These are phyloP conservation scores for Lutjanus campechanus DNA, from an alignment of 2,797 vertebrate genomes.

Conservation along the genomic window DNA sequence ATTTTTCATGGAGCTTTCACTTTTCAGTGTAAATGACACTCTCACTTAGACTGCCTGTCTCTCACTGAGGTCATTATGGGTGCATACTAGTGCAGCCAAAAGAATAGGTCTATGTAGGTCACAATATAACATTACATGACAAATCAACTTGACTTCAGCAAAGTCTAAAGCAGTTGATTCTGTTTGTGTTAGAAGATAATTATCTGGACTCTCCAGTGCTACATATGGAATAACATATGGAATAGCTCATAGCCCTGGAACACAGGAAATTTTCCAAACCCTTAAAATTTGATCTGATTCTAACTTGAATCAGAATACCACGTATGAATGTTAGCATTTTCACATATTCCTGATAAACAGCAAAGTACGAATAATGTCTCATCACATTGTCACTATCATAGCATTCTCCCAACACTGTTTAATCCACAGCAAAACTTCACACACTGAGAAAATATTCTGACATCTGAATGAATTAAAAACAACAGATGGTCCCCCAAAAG, in stretches of 20 bases:
- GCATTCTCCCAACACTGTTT: neutral
- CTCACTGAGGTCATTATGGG: conserved; percentile 33
- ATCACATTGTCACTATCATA: neutral
- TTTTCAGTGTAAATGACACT: conserved; percentile 39
- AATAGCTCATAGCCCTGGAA: neutral
- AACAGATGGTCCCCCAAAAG: neutral
- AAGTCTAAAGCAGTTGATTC: neutral
- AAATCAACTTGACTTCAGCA: conserved; percentile 28
- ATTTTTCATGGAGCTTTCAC: conserved; percentile 28
- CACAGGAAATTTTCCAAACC: neutral
- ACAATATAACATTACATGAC: conserved; percentile 26
- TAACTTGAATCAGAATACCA: neutral
- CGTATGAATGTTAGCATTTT: neutral
- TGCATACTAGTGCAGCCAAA: conserved; percentile 26
- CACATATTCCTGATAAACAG: neutral
- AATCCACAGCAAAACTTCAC: neutral
- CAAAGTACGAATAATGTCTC: neutral
- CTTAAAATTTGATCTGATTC: neutral
- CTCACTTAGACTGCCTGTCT: conserved; percentile 32
- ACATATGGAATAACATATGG: too few species aligned
- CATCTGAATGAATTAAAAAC: neutral
- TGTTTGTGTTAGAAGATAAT: conserved; percentile 10
- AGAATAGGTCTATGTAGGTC: conserved; percentile 23
- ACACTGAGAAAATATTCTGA: neutral
- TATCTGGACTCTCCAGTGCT: neutral